Evolutionary conservation across 2,797 vertebrate genomes (phyloP).

Genomic region (Coregonus sp.): DNA sequence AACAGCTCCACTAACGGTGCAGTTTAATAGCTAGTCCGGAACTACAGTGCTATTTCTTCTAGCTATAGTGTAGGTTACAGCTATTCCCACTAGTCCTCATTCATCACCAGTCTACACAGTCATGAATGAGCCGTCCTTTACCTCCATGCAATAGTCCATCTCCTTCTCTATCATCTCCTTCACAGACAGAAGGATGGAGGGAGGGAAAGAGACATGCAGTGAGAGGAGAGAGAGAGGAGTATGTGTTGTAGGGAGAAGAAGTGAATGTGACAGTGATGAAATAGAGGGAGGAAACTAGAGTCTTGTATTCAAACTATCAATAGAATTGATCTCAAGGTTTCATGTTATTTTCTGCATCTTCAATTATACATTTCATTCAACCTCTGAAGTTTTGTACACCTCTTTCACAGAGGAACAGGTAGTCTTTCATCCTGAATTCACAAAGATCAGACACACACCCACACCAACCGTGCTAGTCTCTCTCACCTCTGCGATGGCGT

Average conservation of each 20-base stretch:
- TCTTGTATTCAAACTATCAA: neutral
- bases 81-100: slow-evolving; percentile 8
- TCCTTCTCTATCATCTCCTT: slow-evolving; percentile 81
- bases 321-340: neutral
- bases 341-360: too few relatives aligned
- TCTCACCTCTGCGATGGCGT: slow-evolving; percentile 87
- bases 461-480: neutral
- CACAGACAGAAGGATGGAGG: slow-evolving; percentile 26
- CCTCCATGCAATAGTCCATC: slow-evolving; percentile 77
- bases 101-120: neutral
- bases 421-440: neutral
- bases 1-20: neutral
- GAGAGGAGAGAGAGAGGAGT: slow-evolving; percentile 3
- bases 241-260: neutral
- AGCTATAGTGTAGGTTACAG: neutral
- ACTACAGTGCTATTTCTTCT: neutral
- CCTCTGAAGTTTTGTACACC: neutral
- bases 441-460: slow-evolving; percentile 13
- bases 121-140: slow-evolving; percentile 49
- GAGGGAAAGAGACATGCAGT: slow-evolving; percentile 57
- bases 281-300: neutral
- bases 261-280: neutral
- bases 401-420: neutral
- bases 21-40: neutral
- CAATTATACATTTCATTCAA: neutral